phyloP scores from a whole-genome alignment of 2,797 vertebrate genomes.

The Pipistrellus pipistrellus region DNA sequence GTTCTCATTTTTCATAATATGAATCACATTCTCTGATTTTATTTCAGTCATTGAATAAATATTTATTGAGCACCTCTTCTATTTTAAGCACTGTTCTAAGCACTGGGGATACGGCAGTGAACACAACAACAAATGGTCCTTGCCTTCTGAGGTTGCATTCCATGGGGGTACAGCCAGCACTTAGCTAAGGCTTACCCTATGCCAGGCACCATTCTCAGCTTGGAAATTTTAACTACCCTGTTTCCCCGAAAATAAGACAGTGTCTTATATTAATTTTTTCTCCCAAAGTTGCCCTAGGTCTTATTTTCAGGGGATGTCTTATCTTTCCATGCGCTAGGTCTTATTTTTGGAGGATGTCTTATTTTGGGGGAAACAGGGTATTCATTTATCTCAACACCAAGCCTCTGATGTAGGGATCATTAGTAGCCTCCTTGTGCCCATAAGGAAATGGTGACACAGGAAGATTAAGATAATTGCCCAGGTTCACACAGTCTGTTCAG shows the following conservation, averaged over 20 bases:
- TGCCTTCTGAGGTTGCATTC: not conserved
- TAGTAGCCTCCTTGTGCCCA: not conserved
- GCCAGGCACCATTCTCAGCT: not conserved
- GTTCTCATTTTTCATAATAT: not conserved
- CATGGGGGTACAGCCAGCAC: fast-evolving
- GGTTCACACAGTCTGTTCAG: not conserved
- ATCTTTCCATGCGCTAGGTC: too few species aligned
- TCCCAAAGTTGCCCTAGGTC: too few species aligned
- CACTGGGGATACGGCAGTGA: not conserved
- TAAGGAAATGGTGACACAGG: not conserved
- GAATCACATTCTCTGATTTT: not conserved
- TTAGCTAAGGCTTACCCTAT: not conserved
- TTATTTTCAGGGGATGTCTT: too few species aligned
- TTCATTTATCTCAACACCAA: not conserved
- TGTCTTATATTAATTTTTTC: too few species aligned
- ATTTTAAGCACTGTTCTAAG: not conserved
- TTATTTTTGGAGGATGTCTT: too few species aligned
- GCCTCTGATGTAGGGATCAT: too few species aligned
- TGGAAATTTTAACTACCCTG: not conserved
- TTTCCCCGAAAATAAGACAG: too few species aligned
- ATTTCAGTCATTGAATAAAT: not conserved
- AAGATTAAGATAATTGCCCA: too few species aligned
- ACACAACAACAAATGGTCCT: not conserved
- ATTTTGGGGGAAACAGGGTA: too few species aligned
- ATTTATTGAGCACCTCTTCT: not conserved